A percentile compares a stretch with the other conserved stretches of the same genome.
These are phyloP conservation scores for Frankliniella fusca DNA, from an alignment of 2,888 invertebrate species.

Conservation along the genomic window DNA sequence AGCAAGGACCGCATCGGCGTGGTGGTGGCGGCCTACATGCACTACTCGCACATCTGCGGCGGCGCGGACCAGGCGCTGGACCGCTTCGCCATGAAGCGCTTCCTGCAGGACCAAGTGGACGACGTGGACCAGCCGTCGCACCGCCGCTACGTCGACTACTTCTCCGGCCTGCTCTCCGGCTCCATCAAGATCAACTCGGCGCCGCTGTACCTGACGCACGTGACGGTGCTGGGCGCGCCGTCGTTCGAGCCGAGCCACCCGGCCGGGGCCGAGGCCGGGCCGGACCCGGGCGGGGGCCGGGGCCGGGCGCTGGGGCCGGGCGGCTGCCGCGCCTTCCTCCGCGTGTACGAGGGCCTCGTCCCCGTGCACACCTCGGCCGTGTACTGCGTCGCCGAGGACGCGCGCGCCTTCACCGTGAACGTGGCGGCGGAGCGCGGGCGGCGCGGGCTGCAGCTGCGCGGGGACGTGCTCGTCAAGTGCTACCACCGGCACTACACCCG, in stretches of 20 bases:
- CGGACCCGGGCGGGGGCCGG: conserved; percentile 37
- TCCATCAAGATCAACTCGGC: conserved; percentile 83
- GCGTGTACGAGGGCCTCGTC: conserved; percentile 86
- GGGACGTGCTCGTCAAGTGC: conserved; percentile 87
- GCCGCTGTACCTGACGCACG: conserved; percentile 79
- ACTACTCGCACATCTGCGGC: conserved; percentile 89
- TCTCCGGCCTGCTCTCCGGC: conserved; percentile 83
- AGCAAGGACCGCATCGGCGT: conserved; percentile 81
- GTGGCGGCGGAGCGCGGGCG: conserved; percentile 59
- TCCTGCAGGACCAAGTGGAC: conserved; percentile 76
- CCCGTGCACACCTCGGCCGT: conserved; percentile 84
- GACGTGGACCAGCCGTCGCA: conserved; percentile 69
- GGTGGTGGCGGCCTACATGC: conserved; percentile 87
- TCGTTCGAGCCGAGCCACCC: conserved; percentile 53
- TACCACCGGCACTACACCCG: conserved; percentile 59
- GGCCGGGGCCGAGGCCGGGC: conserved; percentile 28
- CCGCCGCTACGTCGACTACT: conserved; percentile 87
- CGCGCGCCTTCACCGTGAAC: conserved; percentile 64
- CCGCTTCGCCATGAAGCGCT: conserved; percentile 87
- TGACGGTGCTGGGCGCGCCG: conserved; percentile 81
- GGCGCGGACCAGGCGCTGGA: conserved; percentile 75
- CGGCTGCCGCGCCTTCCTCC: conserved; percentile 69
- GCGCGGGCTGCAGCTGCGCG: conserved; percentile 69
- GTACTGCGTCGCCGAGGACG: conserved; percentile 63
- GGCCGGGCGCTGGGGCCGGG: conserved; percentile 47